phyloP scores from a whole-genome alignment of 2,113 vertebrate genomes.

The Podarcis muralis region DNA sequence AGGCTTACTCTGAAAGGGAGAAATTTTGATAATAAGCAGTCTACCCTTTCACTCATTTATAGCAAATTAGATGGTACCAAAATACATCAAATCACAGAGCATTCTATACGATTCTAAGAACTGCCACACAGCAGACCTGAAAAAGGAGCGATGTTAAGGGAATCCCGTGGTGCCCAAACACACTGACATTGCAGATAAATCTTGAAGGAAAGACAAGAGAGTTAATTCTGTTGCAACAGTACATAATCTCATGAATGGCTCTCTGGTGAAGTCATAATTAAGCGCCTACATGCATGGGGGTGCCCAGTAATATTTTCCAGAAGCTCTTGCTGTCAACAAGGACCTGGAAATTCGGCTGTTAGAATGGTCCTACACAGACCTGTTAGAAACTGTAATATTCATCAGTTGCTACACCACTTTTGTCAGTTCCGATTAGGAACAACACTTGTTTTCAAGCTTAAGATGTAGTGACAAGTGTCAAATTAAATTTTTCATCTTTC shows the following conservation, averaged over 20 bases:
- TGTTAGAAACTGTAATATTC: conserved; percentile 63
- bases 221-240: conserved; percentile 66
- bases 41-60: conserved; percentile 26
- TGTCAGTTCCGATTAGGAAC: conserved; percentile 65
- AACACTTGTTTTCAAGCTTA: conserved; percentile 58
- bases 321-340: conserved; percentile 56
- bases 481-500: conserved; percentile 62
- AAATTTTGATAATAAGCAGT: conserved; percentile 41
- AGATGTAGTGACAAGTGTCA: conserved; percentile 53
- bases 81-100: not conserved
- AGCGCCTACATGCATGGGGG: conserved; percentile 42
- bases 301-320: conserved; percentile 51
- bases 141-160: conserved; percentile 40
- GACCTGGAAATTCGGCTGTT: conserved; percentile 40
- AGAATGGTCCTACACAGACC: conserved; percentile 46
- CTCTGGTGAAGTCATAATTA: conserved; percentile 68
- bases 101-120: not conserved
- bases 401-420: conserved; percentile 47
- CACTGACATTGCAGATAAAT: conserved; percentile 31
- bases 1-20: conserved; percentile 27
- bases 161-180: conserved; percentile 40
- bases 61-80: conserved; percentile 48
- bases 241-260: conserved; percentile 62
- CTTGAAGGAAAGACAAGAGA: conserved; percentile 59
- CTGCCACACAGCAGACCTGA: conserved; percentile 44